These are phyloP conservation scores for Todiramphus saurophagus DNA, from an alignment of 2,113 vertebrate species.

Conservation along the genomic window DNA sequence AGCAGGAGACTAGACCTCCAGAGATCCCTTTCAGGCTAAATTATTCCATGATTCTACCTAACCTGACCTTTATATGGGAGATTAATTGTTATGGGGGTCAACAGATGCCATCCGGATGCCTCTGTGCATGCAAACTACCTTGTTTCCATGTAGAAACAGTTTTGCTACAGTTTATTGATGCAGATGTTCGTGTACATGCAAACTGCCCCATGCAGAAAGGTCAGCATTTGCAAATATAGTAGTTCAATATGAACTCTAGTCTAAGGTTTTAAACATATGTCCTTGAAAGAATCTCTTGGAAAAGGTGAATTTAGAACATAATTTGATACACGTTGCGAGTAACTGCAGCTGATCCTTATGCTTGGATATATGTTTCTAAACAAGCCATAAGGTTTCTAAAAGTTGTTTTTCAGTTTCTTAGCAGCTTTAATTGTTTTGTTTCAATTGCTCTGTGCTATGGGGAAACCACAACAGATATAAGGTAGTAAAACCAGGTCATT, in stretches of 20 bases:
- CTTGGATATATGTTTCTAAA: background rate
- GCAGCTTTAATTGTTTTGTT: background rate
- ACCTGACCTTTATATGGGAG: background rate
- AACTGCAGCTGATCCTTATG: background rate
- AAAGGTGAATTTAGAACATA: rapidly evolving
- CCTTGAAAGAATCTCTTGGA: background rate
- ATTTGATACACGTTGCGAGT: background rate
- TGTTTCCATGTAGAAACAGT: background rate
- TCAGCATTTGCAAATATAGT: background rate
- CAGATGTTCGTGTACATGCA: background rate
- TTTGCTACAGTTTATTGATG: background rate
- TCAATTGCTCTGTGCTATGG: background rate
- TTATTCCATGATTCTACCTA: background rate
- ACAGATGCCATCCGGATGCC: background rate
- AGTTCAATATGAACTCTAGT: background rate
- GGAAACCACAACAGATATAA: background rate
- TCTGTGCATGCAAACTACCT: background rate
- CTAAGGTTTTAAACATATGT: background rate
- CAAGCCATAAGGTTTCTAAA: background rate
- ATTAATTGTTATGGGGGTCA: background rate
- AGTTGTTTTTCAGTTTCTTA: conserved; percentile 28
- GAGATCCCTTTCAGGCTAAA: background rate
- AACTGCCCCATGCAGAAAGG: background rate
- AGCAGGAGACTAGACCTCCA: background rate
- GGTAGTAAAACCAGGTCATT: conserved; percentile 34